Evolutionary conservation across 2,797 vertebrate genomes (phyloP).

Genomic region (Dendrocincla fuliginosa): DNA sequence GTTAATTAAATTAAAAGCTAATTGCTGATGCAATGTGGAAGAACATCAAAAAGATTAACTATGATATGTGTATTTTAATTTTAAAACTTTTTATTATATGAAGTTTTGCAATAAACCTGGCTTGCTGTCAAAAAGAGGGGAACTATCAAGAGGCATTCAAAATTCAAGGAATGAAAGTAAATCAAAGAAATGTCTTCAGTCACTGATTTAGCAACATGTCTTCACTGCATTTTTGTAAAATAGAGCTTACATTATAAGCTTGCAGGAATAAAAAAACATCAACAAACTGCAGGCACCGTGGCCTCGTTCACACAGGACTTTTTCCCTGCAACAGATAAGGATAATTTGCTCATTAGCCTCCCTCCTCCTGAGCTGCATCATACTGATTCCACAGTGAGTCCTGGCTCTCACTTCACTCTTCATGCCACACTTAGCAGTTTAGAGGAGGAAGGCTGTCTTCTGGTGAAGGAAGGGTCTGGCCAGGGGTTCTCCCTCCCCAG

Average conservation of each 20-base stretch:
- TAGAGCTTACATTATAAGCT: not conserved
- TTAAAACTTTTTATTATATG: not conserved
- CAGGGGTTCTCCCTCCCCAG: not conserved
- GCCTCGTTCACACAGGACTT: not conserved
- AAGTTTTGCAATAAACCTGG: not conserved
- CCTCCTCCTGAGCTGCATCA: not conserved
- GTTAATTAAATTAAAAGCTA: slow-evolving; percentile 34
- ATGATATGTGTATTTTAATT: slow-evolving; percentile 6
- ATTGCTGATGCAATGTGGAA: slow-evolving; percentile 33
- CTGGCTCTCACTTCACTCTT: not conserved
- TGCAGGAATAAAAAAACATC: fast-evolving
- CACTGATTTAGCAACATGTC: not conserved
- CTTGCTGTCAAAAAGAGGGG: not conserved
- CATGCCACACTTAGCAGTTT: not conserved
- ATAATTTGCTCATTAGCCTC: not conserved
- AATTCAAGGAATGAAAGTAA: not conserved
- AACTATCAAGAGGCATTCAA: not conserved
- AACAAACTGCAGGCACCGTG: not conserved
- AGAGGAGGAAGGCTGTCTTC: not conserved
- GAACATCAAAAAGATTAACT: slow-evolving; percentile 24
- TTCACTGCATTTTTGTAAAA: not conserved
- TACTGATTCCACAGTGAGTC: not conserved
- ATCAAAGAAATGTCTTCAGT: not conserved
- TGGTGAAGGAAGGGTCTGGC: not conserved
- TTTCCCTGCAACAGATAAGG: not conserved